Evolutionary conservation across 2,113 vertebrate genomes (phyloP).

Genomic region (Gracilinanus agilis): DNA sequence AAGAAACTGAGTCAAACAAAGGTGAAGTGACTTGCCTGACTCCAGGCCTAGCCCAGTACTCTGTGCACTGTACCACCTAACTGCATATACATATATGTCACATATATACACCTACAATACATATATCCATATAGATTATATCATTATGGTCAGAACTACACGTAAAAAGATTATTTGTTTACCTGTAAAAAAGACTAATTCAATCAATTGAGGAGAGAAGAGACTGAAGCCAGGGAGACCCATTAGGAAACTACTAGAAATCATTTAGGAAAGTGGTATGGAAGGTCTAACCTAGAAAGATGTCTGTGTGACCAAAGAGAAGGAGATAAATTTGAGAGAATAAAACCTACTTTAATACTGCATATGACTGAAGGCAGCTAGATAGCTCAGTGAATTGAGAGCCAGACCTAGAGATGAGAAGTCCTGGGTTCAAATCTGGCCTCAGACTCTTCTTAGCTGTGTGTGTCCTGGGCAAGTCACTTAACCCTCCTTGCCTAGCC

Average conservation of each 20-base stretch:
- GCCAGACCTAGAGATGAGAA: too few species aligned
- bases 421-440: too few species aligned
- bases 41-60: too few species aligned
- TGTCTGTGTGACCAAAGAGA: background rate
- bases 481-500: too few species aligned
- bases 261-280: background rate
- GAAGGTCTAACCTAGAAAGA: background rate
- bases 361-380: background rate
- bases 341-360: conserved; percentile 35
- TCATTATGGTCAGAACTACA: background rate
- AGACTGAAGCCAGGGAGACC: background rate
- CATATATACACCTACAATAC: background rate
- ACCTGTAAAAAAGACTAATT: background rate
- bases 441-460: too few species aligned
- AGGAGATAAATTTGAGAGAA: background rate
- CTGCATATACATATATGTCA: too few species aligned
- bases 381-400: too few species aligned
- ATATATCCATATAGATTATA: background rate
- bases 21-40: too few species aligned
- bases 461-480: too few species aligned
- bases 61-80: background rate
- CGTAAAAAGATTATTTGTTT: background rate
- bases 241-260: background rate
- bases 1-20: background rate
- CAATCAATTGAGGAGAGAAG: background rate